A percentile compares a stretch with the other conserved stretches of the same genome.
phyloP scores from a whole-genome alignment of 2,888 invertebrate genomes.

The Rotaria macrura region DNA sequence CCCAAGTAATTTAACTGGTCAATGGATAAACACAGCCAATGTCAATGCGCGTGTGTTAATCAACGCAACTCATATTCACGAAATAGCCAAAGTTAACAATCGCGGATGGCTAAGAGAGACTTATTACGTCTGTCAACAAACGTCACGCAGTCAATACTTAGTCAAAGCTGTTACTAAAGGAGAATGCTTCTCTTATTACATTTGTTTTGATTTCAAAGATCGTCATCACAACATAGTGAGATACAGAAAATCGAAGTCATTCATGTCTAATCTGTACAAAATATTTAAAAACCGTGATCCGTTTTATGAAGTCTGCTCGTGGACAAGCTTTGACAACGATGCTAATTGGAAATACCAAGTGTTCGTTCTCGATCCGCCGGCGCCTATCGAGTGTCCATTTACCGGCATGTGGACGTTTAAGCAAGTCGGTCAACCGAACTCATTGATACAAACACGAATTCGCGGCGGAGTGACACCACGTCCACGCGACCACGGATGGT shows the following conservation, averaged over 20 bases:
- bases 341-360: constrained; percentile 49
- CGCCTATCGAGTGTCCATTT: constrained; percentile 82
- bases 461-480: constrained; percentile 85
- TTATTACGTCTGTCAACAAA: constrained; percentile 85
- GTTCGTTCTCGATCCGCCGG: constrained; percentile 56
- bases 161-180: constrained; percentile 91
- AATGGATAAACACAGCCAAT: constrained; percentile 93
- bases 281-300: constrained; percentile 34
- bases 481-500: constrained; percentile 56
- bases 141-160: constrained; percentile 77
- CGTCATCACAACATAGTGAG: constrained; percentile 88
- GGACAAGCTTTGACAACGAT: constrained; percentile 48
- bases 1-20: constrained; percentile 81
- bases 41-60: constrained; percentile 74
- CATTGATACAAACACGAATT: constrained; percentile 74
- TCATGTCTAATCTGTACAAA: constrained; percentile 32
- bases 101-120: constrained; percentile 59
- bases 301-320: constrained; percentile 48
- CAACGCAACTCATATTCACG: constrained; percentile 88
- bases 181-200: constrained; percentile 72
- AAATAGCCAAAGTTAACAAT: constrained; percentile 67
- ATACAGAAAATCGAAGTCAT: constrained; percentile 55
- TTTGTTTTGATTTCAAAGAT: constrained; percentile 89
- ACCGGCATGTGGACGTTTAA: constrained; percentile 90
- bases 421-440: constrained; percentile 53